These are phyloP conservation scores for Oceanites oceanicus DNA, from an alignment of 2,113 vertebrate genomes.

Conservation along the genomic window DNA sequence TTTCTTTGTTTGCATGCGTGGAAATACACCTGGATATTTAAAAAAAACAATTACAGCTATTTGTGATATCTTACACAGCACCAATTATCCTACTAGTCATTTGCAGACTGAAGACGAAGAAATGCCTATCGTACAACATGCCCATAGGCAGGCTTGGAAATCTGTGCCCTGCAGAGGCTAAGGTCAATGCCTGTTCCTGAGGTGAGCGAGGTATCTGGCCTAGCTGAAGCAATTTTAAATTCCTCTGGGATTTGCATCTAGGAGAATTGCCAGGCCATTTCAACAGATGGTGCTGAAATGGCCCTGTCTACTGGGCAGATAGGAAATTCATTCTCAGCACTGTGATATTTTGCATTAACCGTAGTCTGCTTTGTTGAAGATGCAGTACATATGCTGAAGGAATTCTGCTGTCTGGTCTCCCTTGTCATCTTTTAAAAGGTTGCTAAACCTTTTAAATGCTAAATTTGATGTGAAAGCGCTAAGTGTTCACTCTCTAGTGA, in stretches of 20 bases:
- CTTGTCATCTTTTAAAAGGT: background rate
- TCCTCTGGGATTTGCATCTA: background rate
- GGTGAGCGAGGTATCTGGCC: background rate
- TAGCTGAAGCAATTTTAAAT: background rate
- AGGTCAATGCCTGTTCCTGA: background rate
- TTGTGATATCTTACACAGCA: background rate
- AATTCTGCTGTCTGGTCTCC: background rate
- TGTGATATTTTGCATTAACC: background rate
- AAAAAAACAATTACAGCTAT: background rate
- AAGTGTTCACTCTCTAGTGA: background rate
- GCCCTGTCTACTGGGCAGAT: background rate
- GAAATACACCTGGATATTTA: background rate
- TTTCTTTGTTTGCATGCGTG: background rate
- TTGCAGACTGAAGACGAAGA: background rate
- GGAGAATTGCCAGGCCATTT: background rate
- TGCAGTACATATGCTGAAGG: fast-evolving
- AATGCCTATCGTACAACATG: fast-evolving
- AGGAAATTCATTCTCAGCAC: background rate
- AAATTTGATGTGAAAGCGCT: background rate
- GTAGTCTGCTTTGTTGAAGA: background rate
- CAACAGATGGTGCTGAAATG: background rate
- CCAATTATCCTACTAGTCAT: background rate
- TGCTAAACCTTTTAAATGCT: background rate
- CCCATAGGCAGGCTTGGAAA: background rate
- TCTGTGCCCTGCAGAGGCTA: background rate